These are phyloP conservation scores for Varanus komodoensis DNA, from an alignment of 2,113 vertebrate species.

Conservation along the genomic window DNA sequence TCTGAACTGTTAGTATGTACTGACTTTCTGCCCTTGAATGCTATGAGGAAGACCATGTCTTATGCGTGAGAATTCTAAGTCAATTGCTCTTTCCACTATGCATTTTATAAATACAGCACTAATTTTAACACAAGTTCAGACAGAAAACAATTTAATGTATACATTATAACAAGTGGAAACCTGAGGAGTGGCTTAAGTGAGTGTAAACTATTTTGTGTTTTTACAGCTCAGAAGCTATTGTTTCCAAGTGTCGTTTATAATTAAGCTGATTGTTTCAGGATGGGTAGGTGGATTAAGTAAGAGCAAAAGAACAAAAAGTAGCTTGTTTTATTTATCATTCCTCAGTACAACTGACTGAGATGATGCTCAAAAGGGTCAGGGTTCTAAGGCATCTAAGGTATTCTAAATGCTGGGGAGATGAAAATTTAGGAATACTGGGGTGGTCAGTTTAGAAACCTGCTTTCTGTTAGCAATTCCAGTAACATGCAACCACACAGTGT, in stretches of 20 bases:
- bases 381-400: neutral
- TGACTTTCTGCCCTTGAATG: neutral
- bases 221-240: conserved; percentile 39
- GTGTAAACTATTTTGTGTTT: conserved; percentile 7
- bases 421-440: neutral
- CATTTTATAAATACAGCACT: neutral
- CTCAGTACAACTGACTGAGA: conserved; percentile 55
- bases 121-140: neutral
- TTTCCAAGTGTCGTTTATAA: conserved; percentile 58
- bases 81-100: neutral
- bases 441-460: neutral
- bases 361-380: conserved; percentile 35
- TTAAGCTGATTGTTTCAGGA: conserved; percentile 52
- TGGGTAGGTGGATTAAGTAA: conserved; percentile 50
- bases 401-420: conserved; percentile 37
- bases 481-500: neutral
- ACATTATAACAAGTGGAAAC: neutral
- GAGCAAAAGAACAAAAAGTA: conserved; percentile 57
- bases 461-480: neutral
- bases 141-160: neutral
- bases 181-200: neutral
- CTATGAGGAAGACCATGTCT: neutral
- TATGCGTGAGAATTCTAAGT: neutral
- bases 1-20: neutral
- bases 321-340: conserved; percentile 53